Percentiles rank a stretch among this genome's conserved stretches.
Evolutionary conservation across 2,797 vertebrate species (phyloP).

Genomic region (Acanthurus leucopareius): DNA sequence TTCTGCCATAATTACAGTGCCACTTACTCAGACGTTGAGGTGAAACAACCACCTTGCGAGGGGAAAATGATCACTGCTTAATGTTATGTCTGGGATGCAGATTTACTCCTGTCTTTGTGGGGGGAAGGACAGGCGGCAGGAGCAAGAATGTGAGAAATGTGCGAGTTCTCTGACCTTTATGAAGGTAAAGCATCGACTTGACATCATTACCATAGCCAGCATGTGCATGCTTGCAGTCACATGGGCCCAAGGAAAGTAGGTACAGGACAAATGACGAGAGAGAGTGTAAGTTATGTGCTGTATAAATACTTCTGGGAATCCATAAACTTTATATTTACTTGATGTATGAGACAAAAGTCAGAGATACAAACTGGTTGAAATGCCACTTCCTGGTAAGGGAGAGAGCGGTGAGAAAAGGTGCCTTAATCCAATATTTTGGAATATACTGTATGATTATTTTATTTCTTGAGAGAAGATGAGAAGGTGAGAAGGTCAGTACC

Average conservation of each 20-base stretch:
- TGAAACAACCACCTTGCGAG: constrained; percentile 81
- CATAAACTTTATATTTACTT: constrained; percentile 40
- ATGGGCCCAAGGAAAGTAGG: constrained; percentile 59
- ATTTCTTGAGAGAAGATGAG: neutral
- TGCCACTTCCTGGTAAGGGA: neutral
- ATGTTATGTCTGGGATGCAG: constrained; percentile 81
- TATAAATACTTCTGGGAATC: constrained; percentile 46
- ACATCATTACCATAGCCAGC: constrained; percentile 74
- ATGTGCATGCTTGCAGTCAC: constrained; percentile 69
- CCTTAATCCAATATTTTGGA: neutral
- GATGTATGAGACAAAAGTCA: constrained; percentile 26
- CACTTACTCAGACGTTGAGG: constrained; percentile 75
- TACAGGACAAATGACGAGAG: constrained; percentile 66
- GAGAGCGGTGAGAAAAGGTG: neutral
- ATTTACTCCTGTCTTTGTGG: constrained; percentile 73
- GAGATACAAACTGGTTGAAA: constrained; percentile 5
- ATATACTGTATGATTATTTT: neutral
- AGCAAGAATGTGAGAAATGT: constrained; percentile 80
- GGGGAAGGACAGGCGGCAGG: constrained; percentile 50
- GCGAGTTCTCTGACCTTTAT: constrained; percentile 74
- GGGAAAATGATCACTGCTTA: constrained; percentile 80
- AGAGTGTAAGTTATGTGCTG: constrained; percentile 39
- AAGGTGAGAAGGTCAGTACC: neutral
- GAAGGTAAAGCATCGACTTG: constrained; percentile 74
- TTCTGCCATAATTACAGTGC: constrained; percentile 85